Base-by-base conservation (phyloP, 2,797 vertebrate species). In the Hoplostethus atlanticus region DNA sequence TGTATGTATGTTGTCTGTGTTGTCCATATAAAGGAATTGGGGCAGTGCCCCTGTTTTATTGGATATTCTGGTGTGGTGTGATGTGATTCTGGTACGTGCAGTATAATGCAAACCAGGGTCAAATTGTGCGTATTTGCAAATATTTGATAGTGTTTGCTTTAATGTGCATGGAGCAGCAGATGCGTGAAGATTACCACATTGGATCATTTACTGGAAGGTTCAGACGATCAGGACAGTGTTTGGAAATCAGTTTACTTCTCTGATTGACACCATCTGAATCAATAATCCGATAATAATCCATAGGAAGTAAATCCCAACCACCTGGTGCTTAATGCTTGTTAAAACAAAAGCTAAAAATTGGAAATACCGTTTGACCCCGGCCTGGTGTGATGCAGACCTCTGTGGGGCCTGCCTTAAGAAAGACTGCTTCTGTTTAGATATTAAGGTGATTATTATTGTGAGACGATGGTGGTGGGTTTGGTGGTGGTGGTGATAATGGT, bases 1-100 rank as follows among this genome's bases (percentile, higher is more conserved):
- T 71, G 40, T 76, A 38, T 76, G 78, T 51, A 28, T 82, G 82
- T 78, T n/a, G 62, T 88, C 66, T 71, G 83, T 87, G 81, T 83
- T 77, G 63, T 88, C 69, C 40, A 46, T 84, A 73, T 80, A 81
- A 54, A 84, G 77, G 64, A 80, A 68, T 77, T 5, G 48, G 83
- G 83, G 84, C 84, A 68, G 79, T 62, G 84, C 88, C 84, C 88
- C 74, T 75, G 80, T 68, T 25, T 55, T 68, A 55, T 71, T 59
- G 68, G 71, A 74, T 67, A 71, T 75, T 73, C 76, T 63, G 50
- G 21, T 21, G 74, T 63, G 50, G 21, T 21, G 74, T 81, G 79
- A 84, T 78, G 56, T 74, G 16, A 57, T 71, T 90, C 68, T 2
- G 1, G 56, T 84, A 50, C 72, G 81, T 90, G 81, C 83, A 71